Conservation (phyloP, 2,888 invertebrate genomes). For the Thecophora atra region DNA sequence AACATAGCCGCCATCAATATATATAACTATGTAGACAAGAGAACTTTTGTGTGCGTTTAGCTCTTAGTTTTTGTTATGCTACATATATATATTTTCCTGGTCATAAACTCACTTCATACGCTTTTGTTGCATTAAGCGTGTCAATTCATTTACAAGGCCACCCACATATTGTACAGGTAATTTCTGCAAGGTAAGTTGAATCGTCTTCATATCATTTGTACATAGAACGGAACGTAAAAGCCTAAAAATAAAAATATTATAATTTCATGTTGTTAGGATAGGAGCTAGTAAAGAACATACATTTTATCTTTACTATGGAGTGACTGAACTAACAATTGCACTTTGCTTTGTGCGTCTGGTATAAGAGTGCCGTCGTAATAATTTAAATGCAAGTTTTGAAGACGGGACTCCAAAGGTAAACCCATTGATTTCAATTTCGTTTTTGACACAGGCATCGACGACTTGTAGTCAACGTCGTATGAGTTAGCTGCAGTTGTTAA, state of each 20-base stretch:
- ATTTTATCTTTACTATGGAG: constrained; percentile 83
- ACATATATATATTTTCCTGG: neutral
- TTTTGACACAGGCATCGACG: constrained; percentile 51
- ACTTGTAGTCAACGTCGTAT: constrained; percentile 58
- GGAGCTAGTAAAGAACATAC: constrained; percentile 61
- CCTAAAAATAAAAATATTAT: constrained; percentile 54
- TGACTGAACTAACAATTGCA: constrained; percentile 83
- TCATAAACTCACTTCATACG: constrained; percentile 70
- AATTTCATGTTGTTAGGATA: neutral
- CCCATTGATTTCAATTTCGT: constrained; percentile 57
- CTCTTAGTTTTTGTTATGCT: neutral
- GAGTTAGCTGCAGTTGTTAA: constrained; percentile 55
- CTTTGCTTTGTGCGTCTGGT: constrained; percentile 77
- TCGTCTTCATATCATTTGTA: constrained; percentile 73
- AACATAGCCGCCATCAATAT: no score
- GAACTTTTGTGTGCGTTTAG: no score
- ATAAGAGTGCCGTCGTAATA: constrained; percentile 61
- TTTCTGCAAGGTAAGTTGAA: constrained; percentile 77
- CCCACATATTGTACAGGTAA: constrained; percentile 81
- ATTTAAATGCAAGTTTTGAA: constrained; percentile 80
- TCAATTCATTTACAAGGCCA: constrained; percentile 78
- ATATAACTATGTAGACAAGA: no score
- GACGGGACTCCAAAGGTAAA: constrained; percentile 80
- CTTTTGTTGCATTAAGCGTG: constrained; percentile 74
- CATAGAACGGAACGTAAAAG: constrained; percentile 79